Conservation (phyloP, 2,113 vertebrate species). For the Tachuris rubrigastra region DNA sequence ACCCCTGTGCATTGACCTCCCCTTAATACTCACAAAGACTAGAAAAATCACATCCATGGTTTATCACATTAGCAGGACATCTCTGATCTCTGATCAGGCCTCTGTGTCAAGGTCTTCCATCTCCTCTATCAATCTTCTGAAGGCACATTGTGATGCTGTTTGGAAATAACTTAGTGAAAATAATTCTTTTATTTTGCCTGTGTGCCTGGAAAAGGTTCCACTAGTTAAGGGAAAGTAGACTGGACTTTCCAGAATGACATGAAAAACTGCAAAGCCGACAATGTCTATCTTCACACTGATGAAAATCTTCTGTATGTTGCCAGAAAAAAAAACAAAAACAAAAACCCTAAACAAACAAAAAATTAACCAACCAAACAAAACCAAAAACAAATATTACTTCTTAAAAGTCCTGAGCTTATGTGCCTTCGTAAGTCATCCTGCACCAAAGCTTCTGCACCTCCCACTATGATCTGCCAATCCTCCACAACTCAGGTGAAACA, state of each 20-base stretch:
- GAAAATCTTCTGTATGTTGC: background rate
- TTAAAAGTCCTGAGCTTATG: background rate
- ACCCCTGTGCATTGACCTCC: background rate
- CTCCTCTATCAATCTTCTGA: background rate
- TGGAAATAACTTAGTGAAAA: background rate
- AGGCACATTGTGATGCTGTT: background rate
- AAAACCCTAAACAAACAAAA: too few species aligned
- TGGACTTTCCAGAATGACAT: background rate
- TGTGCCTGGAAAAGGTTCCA: background rate
- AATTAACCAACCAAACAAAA: too few species aligned
- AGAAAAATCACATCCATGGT: background rate
- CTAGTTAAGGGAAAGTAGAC: background rate
- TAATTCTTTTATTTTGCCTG: background rate
- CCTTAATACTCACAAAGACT: background rate
- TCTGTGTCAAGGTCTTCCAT: background rate
- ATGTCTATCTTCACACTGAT: background rate
- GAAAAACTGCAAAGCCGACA: background rate
- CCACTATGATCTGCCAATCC: background rate
- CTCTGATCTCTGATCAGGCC: background rate
- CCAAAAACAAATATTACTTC: background rate
- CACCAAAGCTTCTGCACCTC: background rate
- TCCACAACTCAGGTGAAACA: background rate
- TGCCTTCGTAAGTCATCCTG: background rate
- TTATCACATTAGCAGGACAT: background rate
- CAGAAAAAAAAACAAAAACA: background rate